A percentile compares a stretch with the other conserved stretches of the same genome.
Conservation (phyloP, 2,113 vertebrate genomes). For the Etia nguti region DNA sequence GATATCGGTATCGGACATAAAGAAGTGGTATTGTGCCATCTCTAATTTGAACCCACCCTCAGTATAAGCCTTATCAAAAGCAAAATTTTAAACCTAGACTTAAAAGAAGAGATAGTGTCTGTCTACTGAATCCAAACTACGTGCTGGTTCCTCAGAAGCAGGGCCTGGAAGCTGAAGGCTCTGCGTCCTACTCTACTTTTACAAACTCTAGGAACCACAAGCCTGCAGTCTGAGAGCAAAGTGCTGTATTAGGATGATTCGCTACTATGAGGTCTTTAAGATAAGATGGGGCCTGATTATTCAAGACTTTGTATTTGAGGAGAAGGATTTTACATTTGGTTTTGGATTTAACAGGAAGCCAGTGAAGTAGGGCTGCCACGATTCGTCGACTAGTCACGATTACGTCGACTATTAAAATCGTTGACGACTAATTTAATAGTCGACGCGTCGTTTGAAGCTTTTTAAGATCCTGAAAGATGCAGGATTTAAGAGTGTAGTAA, state of each 20-base stretch:
- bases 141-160: neutral
- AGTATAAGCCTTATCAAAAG: neutral
- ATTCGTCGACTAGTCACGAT: too few species aligned
- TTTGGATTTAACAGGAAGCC: neutral
- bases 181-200: neutral
- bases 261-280: neutral
- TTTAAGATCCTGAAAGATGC: too few species aligned
- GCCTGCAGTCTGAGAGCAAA: neutral
- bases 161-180: neutral
- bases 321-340: neutral
- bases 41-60: neutral
- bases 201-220: neutral
- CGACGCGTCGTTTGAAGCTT: too few species aligned
- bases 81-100: neutral
- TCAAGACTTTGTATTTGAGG: neutral
- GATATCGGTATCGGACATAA: too few species aligned
- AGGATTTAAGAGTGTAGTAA: too few species aligned
- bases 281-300: neutral
- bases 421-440: too few species aligned
- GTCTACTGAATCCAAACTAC: neutral
- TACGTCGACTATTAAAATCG: too few species aligned
- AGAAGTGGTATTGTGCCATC: too few species aligned
- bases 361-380: too few species aligned
- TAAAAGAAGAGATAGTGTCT: fast-evolving
- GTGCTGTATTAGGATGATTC: neutral